These are phyloP conservation scores for Tursiops truncatus DNA, from an alignment of 2,113 vertebrate species.

Conservation along the genomic window DNA sequence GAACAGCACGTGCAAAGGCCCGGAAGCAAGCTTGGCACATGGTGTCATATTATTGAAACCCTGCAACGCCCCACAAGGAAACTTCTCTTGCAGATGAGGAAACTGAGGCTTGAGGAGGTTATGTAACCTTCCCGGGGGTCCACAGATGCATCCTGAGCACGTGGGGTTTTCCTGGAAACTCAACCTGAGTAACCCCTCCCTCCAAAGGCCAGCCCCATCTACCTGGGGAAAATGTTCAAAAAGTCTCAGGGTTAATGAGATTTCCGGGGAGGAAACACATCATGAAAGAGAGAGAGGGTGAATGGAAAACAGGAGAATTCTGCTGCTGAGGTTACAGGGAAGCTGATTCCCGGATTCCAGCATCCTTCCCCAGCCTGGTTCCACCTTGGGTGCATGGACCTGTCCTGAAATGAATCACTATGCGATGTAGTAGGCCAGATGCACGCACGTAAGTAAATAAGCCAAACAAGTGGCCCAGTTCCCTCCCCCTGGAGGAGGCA, in stretches of 20 bases:
- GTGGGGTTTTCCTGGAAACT: background rate
- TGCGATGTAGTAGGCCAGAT: constrained; percentile 44
- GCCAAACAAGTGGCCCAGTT: background rate
- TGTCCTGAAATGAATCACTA: constrained; percentile 47
- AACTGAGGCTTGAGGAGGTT: background rate
- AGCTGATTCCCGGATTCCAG: background rate
- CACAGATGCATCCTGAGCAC: background rate
- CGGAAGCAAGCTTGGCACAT: background rate
- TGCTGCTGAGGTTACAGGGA: background rate
- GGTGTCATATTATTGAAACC: background rate
- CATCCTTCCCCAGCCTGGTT: background rate
- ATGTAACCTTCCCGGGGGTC: background rate
- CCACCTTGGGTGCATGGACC: constrained; percentile 12
- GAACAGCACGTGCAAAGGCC: background rate
- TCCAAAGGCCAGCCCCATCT: background rate
- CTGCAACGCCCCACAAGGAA: background rate
- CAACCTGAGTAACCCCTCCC: background rate
- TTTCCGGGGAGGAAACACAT: background rate
- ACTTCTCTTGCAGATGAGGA: background rate
- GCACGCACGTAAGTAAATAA: constrained; percentile 28
- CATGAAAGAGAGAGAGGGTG: background rate
- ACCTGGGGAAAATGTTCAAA: background rate
- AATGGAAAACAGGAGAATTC: background rate
- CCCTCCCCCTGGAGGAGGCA: background rate
- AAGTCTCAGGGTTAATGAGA: background rate